Base-by-base conservation (phyloP, 2,888 invertebrate species). In the Caenorhabditis drosophilae region DNA sequence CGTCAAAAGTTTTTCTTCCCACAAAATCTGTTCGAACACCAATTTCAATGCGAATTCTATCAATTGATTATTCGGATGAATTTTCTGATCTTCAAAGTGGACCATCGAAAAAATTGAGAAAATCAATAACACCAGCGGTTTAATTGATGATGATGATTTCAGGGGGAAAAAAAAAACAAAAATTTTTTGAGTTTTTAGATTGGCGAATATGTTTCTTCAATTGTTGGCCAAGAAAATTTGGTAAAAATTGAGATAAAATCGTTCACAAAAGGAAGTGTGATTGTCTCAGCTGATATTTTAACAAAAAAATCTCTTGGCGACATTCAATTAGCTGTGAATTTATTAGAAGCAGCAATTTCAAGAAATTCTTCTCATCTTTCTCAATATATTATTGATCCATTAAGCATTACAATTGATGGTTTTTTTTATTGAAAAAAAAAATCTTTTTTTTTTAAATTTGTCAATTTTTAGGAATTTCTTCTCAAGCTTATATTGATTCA, bases 401-500 rank as follows among this genome's bases (percentile, higher is more conserved):
- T 66, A 15, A 66, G 66, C 31, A 49, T 66, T 18, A 52, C 60
- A 20, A 45, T 64, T 25, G 64, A 64, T 34, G 64, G 62, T 49
- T n/a, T n/a, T n/a, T n/a, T n/a, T n/a, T n/a, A n/a, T n/a, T n/a
- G n/a, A n/a, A n/a, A n/a, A n/a, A n/a, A n/a, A n/a, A n/a, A n/a
- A n/a, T n/a, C n/a, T n/a, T n/a, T n/a, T n/a, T n/a, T n/a, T n/a
- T n/a, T n/a, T n/a, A n/a, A n/a, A n/a, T n/a, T n/a, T n/a, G n/a
- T n/a, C n/a, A n/a, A n/a, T n/a, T n/a, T n/a, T n/a, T n/a, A n/a
- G n/a, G n/a, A n/a, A 47, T 59, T 22, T 48, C 54, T 15, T 64
- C 64, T 6, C 54, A 55, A 48, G 64, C 64, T 1, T 64, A 64
- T 48, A 47, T 63, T n/a, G 63, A 63, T 16, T 57, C 63, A 6